A percentile compares a stretch with the other conserved stretches of the same genome.
Evolutionary conservation across 2,888 invertebrate genomes (phyloP).

Genomic region (Stomorhina lunata): DNA sequence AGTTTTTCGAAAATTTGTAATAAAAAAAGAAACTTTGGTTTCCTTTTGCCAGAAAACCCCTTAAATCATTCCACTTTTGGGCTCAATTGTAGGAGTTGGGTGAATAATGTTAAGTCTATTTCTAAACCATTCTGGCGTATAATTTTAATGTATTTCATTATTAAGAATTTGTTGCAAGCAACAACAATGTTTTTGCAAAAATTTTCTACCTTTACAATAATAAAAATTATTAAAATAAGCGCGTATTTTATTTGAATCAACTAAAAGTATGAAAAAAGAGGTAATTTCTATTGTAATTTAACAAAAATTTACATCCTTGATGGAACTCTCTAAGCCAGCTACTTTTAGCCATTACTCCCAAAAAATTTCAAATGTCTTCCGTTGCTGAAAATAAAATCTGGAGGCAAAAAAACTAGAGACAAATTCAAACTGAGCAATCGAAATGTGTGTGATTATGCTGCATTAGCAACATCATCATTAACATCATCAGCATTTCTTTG

Average conservation of each 20-base stretch:
- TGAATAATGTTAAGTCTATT: conserved; percentile 3
- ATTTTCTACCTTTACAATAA: conserved; percentile 45
- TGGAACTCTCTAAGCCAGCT: conserved; percentile 47
- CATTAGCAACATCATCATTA: conserved; percentile 59
- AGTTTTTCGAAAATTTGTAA: conserved; percentile 37
- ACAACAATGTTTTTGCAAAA: background rate
- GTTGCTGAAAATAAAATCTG: conserved; percentile 23
- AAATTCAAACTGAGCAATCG: conserved; percentile 75
- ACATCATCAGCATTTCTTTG: conserved; percentile 54
- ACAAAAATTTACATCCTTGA: conserved; percentile 64
- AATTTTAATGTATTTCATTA: conserved; percentile 61
- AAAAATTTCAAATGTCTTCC: conserved; percentile 48
- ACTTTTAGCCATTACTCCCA: background rate
- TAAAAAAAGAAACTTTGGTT: conserved; percentile 54
- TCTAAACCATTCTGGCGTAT: conserved; percentile 58
- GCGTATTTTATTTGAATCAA: conserved; percentile 30
- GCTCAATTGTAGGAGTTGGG: background rate
- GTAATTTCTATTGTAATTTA: conserved; percentile 65
- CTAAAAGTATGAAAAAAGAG: conserved; percentile 19
- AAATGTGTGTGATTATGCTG: conserved; percentile 74
- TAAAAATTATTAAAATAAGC: conserved; percentile 48
- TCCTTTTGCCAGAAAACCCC: conserved; percentile 43
- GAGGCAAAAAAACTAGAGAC: conserved; percentile 17
- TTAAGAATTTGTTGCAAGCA: conserved; percentile 42
- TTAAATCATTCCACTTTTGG: no score